Evolutionary conservation across 2,113 vertebrate species (phyloP), one percentile per base, ranked within the genome.

Genomic region (Aix galericulata): DNA sequence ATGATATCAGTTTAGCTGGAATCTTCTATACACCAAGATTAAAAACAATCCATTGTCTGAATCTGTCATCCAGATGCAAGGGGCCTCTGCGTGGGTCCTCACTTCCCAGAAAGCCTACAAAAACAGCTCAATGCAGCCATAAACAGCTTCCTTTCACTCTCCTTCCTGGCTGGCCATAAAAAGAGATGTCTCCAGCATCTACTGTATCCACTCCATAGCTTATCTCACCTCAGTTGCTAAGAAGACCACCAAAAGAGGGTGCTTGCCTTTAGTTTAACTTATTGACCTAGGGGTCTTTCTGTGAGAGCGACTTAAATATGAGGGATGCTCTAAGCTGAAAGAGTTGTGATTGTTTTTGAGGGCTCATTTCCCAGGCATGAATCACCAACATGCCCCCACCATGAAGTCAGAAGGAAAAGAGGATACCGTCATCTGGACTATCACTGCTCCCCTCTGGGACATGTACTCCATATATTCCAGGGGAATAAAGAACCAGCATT

Each of bases 1-100:
- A 36, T 96, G 95, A 69, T 77, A 83, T 50, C 34, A 18, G 68
- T 75, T 71, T 79, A 38, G 94, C 82, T 91, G 91, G 80, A 94
- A 94, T 92, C 91, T 94, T 55, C 79, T 89, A 46, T 68, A 48
- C 15, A 29, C 64, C 21, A 3, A 59, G 76, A 91, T 90, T 60
- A 53, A 95, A 88, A 79, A 20, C 82, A 85, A 85, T 11, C 84
- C 86, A 15, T 75, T 36, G 91, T 81, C 91, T 64, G 68, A 79
- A 32, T 79, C 91, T 92, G 94, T 48, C 66, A 71, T 78, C 89
- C 96, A 96, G 94, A 94, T 95, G 95, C 29, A 13, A 91, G 91
- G 81, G 94, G 91, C 96, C 95, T 90, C 92, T 42, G 84, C 13
- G 2, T 78, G 86, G 89, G 78, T 91, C 52, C 74, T 67, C 25